phyloP scores from a whole-genome alignment of 1,140 invertebrate genomes.

The Bombus waltoni region DNA sequence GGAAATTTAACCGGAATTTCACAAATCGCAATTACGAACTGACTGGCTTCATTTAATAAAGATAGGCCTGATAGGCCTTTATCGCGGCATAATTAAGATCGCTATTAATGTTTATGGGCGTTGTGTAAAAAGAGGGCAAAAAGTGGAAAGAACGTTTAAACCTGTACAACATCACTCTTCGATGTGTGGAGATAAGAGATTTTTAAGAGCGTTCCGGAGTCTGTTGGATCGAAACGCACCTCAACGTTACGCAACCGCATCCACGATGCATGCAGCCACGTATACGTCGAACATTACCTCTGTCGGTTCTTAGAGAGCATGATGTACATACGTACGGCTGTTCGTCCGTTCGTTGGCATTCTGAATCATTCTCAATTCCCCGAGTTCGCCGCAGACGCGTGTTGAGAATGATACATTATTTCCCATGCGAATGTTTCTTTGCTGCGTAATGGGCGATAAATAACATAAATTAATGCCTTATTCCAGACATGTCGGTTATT shows the following conservation, averaged over 20 bases:
- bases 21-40: too few relatives aligned
- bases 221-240: neutral
- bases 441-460: conserved; percentile 81
- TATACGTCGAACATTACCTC: conserved; percentile 28
- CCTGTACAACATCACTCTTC: neutral
- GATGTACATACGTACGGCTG: conserved; percentile 14
- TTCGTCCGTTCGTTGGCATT: conserved; percentile 74
- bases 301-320: conserved; percentile 25
- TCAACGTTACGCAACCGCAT: neutral
- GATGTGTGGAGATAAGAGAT: neutral
- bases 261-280: neutral
- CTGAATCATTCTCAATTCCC: conserved; percentile 77
- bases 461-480: conserved; percentile 83
- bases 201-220: neutral
- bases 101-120: too few relatives aligned
- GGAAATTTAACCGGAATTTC: too few relatives aligned
- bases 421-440: conserved; percentile 81
- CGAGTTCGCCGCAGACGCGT: conserved; percentile 72
- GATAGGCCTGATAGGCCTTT: too few relatives aligned
- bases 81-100: too few relatives aligned
- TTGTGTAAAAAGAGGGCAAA: too few relatives aligned
- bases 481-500: conserved; percentile 81
- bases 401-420: conserved; percentile 81
- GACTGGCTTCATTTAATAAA: too few relatives aligned
- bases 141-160: neutral